Evolutionary conservation across 1,140 invertebrate species (phyloP).

Genomic region (Oedothorax gibbosus): DNA sequence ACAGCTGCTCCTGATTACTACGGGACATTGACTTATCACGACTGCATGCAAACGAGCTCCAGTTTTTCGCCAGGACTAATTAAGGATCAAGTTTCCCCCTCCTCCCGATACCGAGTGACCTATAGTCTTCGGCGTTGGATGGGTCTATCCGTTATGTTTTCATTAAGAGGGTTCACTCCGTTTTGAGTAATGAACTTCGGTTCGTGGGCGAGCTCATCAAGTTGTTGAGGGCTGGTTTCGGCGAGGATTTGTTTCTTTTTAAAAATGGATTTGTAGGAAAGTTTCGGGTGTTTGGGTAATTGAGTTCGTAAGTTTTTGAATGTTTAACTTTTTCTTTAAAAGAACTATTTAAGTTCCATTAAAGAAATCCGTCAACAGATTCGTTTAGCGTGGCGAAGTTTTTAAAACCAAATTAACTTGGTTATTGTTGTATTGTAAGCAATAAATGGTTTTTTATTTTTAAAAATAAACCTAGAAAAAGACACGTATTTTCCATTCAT

Average conservation of each 20-base stretch:
- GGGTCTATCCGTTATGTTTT: slow-evolving; percentile 35
- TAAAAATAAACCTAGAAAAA: too few species aligned
- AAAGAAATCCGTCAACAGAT: too few species aligned
- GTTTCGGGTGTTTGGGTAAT: background rate
- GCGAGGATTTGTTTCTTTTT: too few species aligned
- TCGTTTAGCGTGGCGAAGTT: too few species aligned
- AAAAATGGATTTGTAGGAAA: background rate
- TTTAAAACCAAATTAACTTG: too few species aligned
- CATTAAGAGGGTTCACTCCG: slow-evolving; percentile 9
- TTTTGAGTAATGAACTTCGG: slow-evolving; percentile 32
- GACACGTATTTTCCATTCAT: too few species aligned
- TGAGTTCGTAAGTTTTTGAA: background rate
- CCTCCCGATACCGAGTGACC: slow-evolving; percentile 28
- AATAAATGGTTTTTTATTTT: too few species aligned
- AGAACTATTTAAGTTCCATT: too few species aligned
- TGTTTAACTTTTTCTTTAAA: too few species aligned
- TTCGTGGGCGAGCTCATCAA: background rate
- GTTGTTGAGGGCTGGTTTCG: too few species aligned
- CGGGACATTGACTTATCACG: slow-evolving; percentile 37
- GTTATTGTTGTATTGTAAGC: too few species aligned
- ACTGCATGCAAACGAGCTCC: slow-evolving; percentile 29
- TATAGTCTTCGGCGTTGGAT: background rate
- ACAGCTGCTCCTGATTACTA: slow-evolving; percentile 23
- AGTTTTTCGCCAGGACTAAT: slow-evolving; percentile 43
- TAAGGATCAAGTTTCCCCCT: slow-evolving; percentile 33